These are phyloP conservation scores for Xenopus laevis DNA, from an alignment of 2,113 vertebrate species.

Conservation along the genomic window DNA sequence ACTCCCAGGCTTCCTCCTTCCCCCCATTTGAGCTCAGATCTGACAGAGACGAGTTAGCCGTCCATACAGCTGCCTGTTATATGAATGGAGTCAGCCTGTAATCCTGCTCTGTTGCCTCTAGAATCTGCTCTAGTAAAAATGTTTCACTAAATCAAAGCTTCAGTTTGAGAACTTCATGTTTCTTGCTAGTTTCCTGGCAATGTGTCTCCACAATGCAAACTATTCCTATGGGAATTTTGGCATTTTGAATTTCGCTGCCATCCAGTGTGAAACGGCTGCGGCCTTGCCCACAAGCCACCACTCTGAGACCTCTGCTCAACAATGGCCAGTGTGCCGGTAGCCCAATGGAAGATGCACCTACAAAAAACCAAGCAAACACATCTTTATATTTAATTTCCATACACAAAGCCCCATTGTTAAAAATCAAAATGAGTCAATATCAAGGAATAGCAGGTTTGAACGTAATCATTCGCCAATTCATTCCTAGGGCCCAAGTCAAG, in stretches of 20 bases:
- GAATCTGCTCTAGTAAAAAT: constrained; percentile 61
- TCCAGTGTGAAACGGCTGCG: not conserved
- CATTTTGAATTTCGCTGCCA: no score
- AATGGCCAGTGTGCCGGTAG: no score
- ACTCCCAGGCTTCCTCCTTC: constrained; percentile 61
- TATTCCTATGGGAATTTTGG: constrained; percentile 51
- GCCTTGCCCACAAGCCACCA: no score
- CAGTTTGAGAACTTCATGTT: constrained; percentile 49
- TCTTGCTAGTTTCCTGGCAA: constrained; percentile 55
- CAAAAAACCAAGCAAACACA: no score
- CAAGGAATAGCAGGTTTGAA: no score
- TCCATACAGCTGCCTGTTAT: constrained; percentile 65
- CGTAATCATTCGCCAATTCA: no score
- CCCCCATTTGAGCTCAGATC: constrained; percentile 57
- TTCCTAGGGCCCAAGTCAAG: no score
- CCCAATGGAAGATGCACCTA: no score
- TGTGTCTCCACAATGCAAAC: constrained; percentile 49
- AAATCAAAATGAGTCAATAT: no score
- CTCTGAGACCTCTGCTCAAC: no score
- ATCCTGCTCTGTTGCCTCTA: constrained; percentile 57
- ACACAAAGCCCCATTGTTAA: no score
- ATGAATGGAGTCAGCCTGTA: constrained; percentile 63
- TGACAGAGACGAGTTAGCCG: constrained; percentile 57
- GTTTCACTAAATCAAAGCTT: constrained; percentile 61
- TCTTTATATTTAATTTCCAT: no score